phyloP scores from a whole-genome alignment of 2,888 invertebrate species.

The Sphinx pinastri region DNA sequence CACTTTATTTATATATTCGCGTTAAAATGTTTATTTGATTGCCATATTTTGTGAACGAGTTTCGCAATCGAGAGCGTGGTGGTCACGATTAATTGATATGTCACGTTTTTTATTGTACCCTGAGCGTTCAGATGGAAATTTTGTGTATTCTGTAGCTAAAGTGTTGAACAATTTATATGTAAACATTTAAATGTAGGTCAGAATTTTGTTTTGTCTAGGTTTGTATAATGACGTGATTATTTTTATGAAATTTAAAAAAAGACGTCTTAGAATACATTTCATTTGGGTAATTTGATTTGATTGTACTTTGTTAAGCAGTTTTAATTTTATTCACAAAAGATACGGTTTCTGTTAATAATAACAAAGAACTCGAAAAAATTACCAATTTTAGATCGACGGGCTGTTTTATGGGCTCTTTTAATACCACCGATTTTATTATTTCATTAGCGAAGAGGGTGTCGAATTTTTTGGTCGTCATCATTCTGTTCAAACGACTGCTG shows the following conservation, averaged over 20 bases:
- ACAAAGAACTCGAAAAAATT: too few relatives aligned
- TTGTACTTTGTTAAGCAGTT: too few relatives aligned
- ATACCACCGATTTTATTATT: too few relatives aligned
- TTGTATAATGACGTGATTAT: not conserved
- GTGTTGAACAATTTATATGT: not conserved
- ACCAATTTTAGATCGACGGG: too few relatives aligned
- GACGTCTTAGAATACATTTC: too few relatives aligned
- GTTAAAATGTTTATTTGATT: conserved; percentile 1
- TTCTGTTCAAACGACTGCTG: too few relatives aligned
- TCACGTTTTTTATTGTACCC: conserved; percentile 2
- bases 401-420: too few relatives aligned
- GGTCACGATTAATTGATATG: conserved; percentile 13
- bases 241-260: not conserved
- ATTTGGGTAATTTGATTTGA: too few relatives aligned
- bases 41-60: not conserved
- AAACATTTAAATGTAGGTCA: conserved; percentile 10
- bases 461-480: too few relatives aligned
- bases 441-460: too few relatives aligned
- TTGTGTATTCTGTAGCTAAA: not conserved
- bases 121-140: not conserved
- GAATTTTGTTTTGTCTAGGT: conserved; percentile 9
- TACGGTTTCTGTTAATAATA: too few relatives aligned
- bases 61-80: not conserved
- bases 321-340: too few relatives aligned
- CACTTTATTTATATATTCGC: not conserved